Base-by-base conservation (phyloP, 2,113 vertebrate species). In the Rhinopomastus cyanomelas region DNA sequence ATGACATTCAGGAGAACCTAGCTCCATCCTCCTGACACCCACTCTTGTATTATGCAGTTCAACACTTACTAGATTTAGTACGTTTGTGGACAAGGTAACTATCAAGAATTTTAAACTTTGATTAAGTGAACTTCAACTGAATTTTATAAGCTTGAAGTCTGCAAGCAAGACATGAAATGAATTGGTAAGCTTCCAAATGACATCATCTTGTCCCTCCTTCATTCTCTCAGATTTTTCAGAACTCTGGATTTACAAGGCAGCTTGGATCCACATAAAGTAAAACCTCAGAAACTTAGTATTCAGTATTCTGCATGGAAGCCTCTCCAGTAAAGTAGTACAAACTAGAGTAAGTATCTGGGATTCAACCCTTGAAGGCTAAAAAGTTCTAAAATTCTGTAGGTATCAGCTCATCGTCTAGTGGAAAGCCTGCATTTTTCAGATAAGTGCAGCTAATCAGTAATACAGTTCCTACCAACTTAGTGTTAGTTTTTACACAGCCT, bases 281-380 rank as follows among this genome's bases (percentile, higher is more conserved):
- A 83, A 64, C 16, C 57, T 88, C 56, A 86, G 51, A 21, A 90
- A 34, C 9, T 25, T 91, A 60, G 34, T 78, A 77, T 78, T 81
- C 61, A 49, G 25, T 27, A 26, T 88, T 52, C 56, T 67, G 67
- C 48, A 83, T 12, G 8, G 34, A 34, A 85, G 48, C 37, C 72
- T 81, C 4, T 17, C 12, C 6, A 67, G 1, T 1, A 3, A 14
- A 66, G 6, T 0, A 56, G 34, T 4, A 65, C 0, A 76, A 15
- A 3, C 15, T 18, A 78, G 16, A 80, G 21, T 71, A 71, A 36
- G 16, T 21, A 85, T 44, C 18, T 14, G 75, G 37, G 10, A 60
- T 11, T 56, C 61, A 72, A 30, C 4, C 4, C 12, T 0, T 29
- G 4, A 90, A 92, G 12, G 16, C 21, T 67, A n/a, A 66, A 81